Conservation (phyloP, 2,113 vertebrate genomes). For the Neogale vison region DNA sequence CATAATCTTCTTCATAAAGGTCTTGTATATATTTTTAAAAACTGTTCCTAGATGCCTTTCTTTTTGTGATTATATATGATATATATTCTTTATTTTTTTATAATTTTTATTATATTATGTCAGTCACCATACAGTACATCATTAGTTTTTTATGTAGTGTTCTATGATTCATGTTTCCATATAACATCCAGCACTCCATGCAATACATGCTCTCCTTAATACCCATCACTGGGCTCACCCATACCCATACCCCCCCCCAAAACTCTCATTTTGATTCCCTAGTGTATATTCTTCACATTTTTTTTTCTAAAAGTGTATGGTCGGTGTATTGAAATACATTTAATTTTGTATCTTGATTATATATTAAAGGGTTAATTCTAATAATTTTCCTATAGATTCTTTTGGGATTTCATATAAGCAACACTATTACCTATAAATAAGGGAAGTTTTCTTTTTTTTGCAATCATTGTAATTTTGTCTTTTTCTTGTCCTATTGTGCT, state of each 20-base stretch:
- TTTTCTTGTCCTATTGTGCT: background rate
- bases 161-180: too few species aligned
- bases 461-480: background rate
- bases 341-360: background rate
- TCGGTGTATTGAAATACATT: background rate
- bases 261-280: too few species aligned
- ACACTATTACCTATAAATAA: background rate
- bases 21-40: background rate
- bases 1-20: background rate
- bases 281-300: background rate
- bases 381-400: background rate
- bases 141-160: too few species aligned
- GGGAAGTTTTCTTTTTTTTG: background rate
- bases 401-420: background rate
- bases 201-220: too few species aligned
- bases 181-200: too few species aligned
- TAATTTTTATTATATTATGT: too few species aligned
- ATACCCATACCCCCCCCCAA: too few species aligned
- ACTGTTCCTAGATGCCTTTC: background rate
- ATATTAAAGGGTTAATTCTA: background rate
- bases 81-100: background rate
- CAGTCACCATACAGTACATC: too few species aligned
- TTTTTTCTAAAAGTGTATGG: background rate
- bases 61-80: background rate
- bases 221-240: too few species aligned